These are phyloP conservation scores for Parnassius glacialis DNA, from an alignment of 2,888 invertebrate genomes.

Conservation along the genomic window DNA sequence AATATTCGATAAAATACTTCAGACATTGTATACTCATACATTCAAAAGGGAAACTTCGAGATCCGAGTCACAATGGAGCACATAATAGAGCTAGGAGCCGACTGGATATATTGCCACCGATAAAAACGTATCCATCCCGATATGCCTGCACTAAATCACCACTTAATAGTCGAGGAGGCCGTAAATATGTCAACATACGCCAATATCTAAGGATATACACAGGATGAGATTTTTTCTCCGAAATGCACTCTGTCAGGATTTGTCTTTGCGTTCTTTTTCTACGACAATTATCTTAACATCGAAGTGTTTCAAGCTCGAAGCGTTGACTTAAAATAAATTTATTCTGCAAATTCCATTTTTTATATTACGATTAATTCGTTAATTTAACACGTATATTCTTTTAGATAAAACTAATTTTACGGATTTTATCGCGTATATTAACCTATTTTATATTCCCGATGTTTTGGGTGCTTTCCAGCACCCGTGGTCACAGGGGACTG, in stretches of 20 bases:
- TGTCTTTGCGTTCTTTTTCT: slow-evolving; percentile 32
- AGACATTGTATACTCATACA: slow-evolving; percentile 15
- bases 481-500: too few species aligned
- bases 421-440: too few species aligned
- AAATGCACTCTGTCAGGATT: slow-evolving; percentile 52
- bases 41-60: slow-evolving; percentile 33
- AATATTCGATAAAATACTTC: not conserved
- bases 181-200: slow-evolving; percentile 79
- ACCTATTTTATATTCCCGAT: too few species aligned
- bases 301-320: slow-evolving; percentile 23
- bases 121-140: slow-evolving; percentile 80
- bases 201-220: slow-evolving; percentile 76
- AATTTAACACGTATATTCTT: too few species aligned
- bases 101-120: slow-evolving; percentile 73
- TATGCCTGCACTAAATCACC: slow-evolving; percentile 77
- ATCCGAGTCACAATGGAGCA: slow-evolving; percentile 49
- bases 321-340: slow-evolving; percentile 1
- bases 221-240: slow-evolving; percentile 49
- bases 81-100: slow-evolving; percentile 68
- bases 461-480: too few species aligned
- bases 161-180: slow-evolving; percentile 76
- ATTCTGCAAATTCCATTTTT: not conserved
- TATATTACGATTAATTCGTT: too few species aligned
- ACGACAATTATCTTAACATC: slow-evolving; percentile 32
- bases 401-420: too few species aligned